phyloP scores from a whole-genome alignment of 2,113 vertebrate genomes.

The Otolemur garnettii region DNA sequence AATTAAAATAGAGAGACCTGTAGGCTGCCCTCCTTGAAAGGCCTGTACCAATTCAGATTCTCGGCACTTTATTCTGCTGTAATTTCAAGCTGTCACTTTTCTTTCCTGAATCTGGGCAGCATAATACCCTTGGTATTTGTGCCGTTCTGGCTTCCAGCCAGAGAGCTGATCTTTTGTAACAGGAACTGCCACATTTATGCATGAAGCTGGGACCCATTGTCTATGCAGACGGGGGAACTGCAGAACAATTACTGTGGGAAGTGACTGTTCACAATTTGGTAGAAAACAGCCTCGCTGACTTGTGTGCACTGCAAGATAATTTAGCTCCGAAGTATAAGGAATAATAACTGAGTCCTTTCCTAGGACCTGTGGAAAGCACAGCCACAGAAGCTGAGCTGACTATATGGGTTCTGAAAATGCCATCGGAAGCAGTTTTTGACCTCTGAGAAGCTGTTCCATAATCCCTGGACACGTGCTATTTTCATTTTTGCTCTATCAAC shows the following conservation, averaged over 20 bases:
- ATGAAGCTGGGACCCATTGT: slow-evolving; percentile 60
- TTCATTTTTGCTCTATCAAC: background rate
- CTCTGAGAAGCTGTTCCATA: slow-evolving; percentile 55
- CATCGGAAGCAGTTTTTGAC: slow-evolving; percentile 29
- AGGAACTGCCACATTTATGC: slow-evolving; percentile 29
- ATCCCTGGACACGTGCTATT: slow-evolving; percentile 20
- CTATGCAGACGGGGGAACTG: slow-evolving; percentile 42
- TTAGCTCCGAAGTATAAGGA: slow-evolving; percentile 59
- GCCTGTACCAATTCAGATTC: background rate
- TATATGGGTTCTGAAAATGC: slow-evolving; percentile 4
- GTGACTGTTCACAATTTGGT: slow-evolving; percentile 35
- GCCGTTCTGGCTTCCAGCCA: background rate
- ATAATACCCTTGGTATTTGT: background rate
- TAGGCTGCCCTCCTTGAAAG: background rate
- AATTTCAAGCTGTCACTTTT: slow-evolving; percentile 36
- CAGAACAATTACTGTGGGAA: slow-evolving; percentile 63
- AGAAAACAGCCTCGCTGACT: slow-evolving; percentile 66
- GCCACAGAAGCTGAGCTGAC: slow-evolving; percentile 26
- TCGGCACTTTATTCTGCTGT: background rate
- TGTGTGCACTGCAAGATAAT: slow-evolving; percentile 47
- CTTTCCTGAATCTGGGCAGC: background rate
- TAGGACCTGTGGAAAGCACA: slow-evolving; percentile 1
- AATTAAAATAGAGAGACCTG: background rate
- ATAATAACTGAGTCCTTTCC: slow-evolving; percentile 57
- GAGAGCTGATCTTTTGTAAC: background rate